These are phyloP conservation scores for Liasis olivaceus DNA, from an alignment of 2,797 vertebrate genomes.

Conservation along the genomic window DNA sequence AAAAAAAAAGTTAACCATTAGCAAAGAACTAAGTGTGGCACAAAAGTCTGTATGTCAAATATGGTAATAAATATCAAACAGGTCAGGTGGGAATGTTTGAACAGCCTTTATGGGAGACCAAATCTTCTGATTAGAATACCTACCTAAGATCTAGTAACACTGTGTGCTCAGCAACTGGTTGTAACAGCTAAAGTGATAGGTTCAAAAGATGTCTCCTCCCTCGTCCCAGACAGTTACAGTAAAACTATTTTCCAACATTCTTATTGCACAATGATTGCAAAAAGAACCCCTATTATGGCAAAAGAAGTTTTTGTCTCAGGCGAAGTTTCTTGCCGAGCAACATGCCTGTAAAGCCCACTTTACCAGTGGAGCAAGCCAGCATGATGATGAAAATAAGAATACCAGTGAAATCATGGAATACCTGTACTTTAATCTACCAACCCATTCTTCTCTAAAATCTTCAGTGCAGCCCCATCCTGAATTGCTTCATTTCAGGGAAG, in stretches of 20 bases:
- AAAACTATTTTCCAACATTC: not conserved
- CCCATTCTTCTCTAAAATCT: not conserved
- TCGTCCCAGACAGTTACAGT: not conserved
- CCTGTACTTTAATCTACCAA: constrained; percentile 8
- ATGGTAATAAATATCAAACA: not conserved
- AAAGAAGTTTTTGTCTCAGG: not conserved
- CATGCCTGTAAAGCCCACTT: not conserved
- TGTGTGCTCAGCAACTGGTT: not conserved
- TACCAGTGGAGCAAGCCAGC: not conserved
- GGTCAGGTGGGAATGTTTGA: not conserved
- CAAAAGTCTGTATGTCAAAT: not conserved
- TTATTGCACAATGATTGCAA: not conserved
- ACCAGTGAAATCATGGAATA: constrained; percentile 6
- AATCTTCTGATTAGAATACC: not conserved
- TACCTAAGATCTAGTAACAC: not conserved
- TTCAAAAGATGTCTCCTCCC: not conserved
- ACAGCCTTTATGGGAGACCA: not conserved
- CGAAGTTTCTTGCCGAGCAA: not conserved
- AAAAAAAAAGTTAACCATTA: not conserved
- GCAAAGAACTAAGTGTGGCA: not conserved
- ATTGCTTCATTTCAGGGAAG: constrained; percentile 21
- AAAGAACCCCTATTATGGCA: not conserved
- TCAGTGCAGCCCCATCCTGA: constrained; percentile 8
- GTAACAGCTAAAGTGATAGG: not conserved
- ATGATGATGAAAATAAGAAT: not conserved